Percentiles rank a stretch among this genome's conserved stretches.
Conservation (phyloP, 2,888 invertebrate genomes). For the Drosophila quinaria region DNA sequence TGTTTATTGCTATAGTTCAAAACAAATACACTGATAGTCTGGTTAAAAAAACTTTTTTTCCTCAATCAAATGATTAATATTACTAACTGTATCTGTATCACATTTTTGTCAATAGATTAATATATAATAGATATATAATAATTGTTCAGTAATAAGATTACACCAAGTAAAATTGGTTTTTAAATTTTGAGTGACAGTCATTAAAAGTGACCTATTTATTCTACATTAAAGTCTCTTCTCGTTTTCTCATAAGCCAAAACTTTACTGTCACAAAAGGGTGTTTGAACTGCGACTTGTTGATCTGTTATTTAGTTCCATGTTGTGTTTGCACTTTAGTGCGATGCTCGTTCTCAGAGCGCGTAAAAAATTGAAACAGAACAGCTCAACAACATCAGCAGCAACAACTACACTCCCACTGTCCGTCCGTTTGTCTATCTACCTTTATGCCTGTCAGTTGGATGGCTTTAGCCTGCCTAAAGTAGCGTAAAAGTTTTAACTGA, state of each 20-base stretch:
- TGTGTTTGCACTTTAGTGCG: slow-evolving; percentile 46
- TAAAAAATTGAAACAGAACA: slow-evolving; percentile 73
- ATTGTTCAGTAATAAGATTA: no score
- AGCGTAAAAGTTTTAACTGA: slow-evolving; percentile 74
- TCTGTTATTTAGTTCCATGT: slow-evolving; percentile 3
- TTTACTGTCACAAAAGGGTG: slow-evolving; percentile 23
- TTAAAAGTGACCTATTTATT: no score
- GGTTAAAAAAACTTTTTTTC: no score
- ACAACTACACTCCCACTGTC: slow-evolving; percentile 10
- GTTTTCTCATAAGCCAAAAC: not conserved
- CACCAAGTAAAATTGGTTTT: no score
- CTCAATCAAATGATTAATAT: no score
- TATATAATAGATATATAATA: no score
- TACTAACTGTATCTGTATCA: no score
- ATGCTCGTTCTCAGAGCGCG: slow-evolving; percentile 52
- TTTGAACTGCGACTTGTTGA: slow-evolving; percentile 23
- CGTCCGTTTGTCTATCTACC: not conserved
- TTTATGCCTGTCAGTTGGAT: slow-evolving; percentile 26
- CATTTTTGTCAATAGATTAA: no score
- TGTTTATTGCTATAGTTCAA: no score
- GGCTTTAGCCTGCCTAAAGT: slow-evolving; percentile 47
- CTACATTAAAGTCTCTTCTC: no score
- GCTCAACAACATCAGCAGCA: slow-evolving; percentile 44
- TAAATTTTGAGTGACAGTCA: no score
- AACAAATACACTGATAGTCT: no score